A percentile compares a stretch with the other conserved stretches of the same genome.
phyloP scores from a whole-genome alignment of 2,797 vertebrate species.

The Lacerta viridis region DNA sequence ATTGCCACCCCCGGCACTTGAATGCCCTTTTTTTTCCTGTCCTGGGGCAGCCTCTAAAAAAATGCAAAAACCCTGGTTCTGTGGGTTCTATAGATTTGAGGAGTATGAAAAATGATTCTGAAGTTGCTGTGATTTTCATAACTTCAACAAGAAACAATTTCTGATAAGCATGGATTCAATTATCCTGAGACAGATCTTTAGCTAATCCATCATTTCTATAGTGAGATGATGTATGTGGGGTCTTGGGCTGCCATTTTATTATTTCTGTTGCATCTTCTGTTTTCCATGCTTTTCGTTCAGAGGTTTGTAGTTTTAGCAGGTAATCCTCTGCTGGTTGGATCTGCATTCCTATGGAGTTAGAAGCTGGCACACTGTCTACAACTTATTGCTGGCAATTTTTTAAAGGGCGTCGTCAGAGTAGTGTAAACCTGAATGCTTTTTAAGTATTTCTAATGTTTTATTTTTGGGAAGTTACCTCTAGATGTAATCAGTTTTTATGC shows the following conservation, averaged over 20 bases:
- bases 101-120: slow-evolving; percentile 51
- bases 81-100: slow-evolving; percentile 29
- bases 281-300: slow-evolving; percentile 32
- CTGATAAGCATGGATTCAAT: background rate
- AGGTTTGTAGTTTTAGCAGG: slow-evolving; percentile 23
- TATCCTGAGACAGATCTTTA: slow-evolving; percentile 8
- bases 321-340: slow-evolving; percentile 31
- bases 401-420: background rate
- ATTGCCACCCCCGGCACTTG: too few relatives aligned
- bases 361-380: background rate
- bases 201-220: background rate
- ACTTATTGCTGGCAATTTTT: background rate
- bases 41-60: too few relatives aligned
- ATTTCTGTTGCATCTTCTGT: background rate
- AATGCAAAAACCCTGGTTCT: too few relatives aligned
- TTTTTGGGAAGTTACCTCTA: background rate
- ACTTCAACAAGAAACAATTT: slow-evolving; percentile 2
- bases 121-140: background rate
- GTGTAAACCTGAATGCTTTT: background rate
- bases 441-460: background rate
- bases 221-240: background rate
- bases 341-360: background rate
- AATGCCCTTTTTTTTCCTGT: too few relatives aligned
- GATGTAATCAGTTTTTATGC: background rate
- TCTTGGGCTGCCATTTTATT: slow-evolving; percentile 26